These are phyloP conservation scores for Molorchus minor DNA, from an alignment of 2,888 invertebrate genomes.

Conservation along the genomic window DNA sequence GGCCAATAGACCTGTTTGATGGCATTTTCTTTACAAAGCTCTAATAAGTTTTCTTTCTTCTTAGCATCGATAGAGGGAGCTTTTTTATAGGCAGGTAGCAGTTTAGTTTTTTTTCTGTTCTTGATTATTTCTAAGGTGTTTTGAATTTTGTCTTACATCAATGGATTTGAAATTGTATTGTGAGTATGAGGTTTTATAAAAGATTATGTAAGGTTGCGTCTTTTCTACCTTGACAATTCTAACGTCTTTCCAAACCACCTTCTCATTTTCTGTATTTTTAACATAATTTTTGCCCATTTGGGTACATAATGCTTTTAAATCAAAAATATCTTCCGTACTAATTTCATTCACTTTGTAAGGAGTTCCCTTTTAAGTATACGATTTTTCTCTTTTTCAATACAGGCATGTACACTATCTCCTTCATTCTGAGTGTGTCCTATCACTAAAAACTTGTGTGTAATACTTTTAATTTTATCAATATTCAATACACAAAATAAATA, in stretches of 20 bases:
- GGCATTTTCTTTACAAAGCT: background rate
- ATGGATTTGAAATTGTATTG: background rate
- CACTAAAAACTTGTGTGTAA: conserved; percentile 11
- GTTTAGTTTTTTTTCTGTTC: background rate
- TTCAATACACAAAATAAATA: conserved; percentile 2
- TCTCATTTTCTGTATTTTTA: background rate
- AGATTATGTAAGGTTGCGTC: background rate
- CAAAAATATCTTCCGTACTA: background rate
- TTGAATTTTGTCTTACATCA: background rate
- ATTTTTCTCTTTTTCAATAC: conserved; percentile 1
- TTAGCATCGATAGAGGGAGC: background rate
- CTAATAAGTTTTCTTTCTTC: background rate
- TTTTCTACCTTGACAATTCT: background rate
- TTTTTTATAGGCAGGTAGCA: background rate
- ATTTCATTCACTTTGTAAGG: too few species aligned
- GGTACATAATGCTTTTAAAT: background rate
- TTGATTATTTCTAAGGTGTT: background rate
- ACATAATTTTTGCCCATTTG: background rate
- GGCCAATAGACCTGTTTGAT: background rate
- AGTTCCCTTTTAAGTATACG: too few species aligned
- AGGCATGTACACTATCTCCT: background rate
- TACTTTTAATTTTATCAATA: background rate
- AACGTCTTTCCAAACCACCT: background rate
- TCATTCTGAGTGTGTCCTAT: conserved; percentile 9
- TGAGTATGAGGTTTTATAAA: background rate